Base-by-base conservation (phyloP, 2,888 invertebrate genomes). In the Lydus trimaculatus region DNA sequence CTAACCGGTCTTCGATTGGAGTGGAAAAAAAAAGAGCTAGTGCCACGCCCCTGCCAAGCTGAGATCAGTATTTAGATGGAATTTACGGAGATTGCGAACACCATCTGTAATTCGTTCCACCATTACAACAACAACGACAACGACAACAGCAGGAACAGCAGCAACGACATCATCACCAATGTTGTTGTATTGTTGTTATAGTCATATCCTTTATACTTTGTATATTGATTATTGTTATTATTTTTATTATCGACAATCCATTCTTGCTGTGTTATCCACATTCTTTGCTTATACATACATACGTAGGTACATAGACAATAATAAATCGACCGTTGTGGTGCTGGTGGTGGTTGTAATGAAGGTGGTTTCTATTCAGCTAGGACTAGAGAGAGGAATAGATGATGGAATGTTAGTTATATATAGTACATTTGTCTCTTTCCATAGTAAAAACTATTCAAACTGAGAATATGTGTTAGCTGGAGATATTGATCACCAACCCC, bases 351-450 rank as follows among this genome's bases (percentile, higher is more conserved):
- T 23, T 17, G 13, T 23, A 17, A 52, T 52, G 11, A 52, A 23
- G 56, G 25, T 56, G 23, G 25, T 2, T 23, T 13, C 5, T 20
- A 20, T 25, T 56, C 25, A 56, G 5, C 60, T 67, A 58, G 64
- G n/a, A 70, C 70, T 72, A 74, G 76, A 75, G 76, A 75, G 70
- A 70, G 74, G 76, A 78, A 78, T 75, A 74, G 78, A 76, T 79
- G 81, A 80, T 78, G 78, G 76, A 79, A 80, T 79, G 81, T 77
- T 43, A 43, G 43, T 43, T 43, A 43, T 43, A 43, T 73, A 75
- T 78, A 78, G 75, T 76, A 80, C 78, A 75, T 75, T 79, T 80
- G 79, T 78, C 80, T 79, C 67, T 69, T 69, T 66, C 67, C 25
- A 56, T 25, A 77, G 15, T 25, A 56, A 56, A 56, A 56, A 56